These are phyloP conservation scores for Grapholita molesta DNA, from an alignment of 1,140 invertebrate genomes.

Conservation along the genomic window DNA sequence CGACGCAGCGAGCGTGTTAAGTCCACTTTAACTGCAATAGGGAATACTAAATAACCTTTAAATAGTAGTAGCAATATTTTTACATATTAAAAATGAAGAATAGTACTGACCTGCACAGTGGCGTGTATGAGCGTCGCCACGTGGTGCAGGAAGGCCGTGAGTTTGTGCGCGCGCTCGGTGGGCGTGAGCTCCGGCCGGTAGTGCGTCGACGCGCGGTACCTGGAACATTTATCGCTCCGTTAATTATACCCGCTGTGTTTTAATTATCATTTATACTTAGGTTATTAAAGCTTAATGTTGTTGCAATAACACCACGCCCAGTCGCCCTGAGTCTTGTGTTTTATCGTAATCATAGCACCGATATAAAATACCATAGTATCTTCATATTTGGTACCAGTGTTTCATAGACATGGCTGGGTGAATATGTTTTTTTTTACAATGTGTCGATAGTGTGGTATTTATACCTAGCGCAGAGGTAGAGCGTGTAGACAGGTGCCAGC, in stretches of 20 bases:
- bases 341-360: too few relatives aligned
- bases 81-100: background rate
- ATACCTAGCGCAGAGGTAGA: conserved; percentile 94
- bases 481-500: conserved; percentile 95
- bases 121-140: conserved; percentile 92
- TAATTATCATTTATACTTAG: background rate
- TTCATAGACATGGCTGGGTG: too few relatives aligned
- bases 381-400: too few relatives aligned
- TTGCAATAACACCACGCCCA: too few relatives aligned
- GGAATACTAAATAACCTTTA: too few relatives aligned
- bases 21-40: too few relatives aligned
- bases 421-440: background rate
- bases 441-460: too few relatives aligned
- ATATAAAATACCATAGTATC: too few relatives aligned
- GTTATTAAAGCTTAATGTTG: too few relatives aligned
- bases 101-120: conserved; percentile 84
- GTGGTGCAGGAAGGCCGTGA: conserved; percentile 93
- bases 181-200: conserved; percentile 95
- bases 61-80: too few relatives aligned
- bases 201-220: conserved; percentile 95
- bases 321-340: too few relatives aligned
- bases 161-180: conserved; percentile 92
- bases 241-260: background rate
- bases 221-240: conserved; percentile 31
- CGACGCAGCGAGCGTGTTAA: too few relatives aligned